These are phyloP conservation scores for Trichomycterus rosablanca DNA, from an alignment of 2,113 vertebrate species.

Conservation along the genomic window DNA sequence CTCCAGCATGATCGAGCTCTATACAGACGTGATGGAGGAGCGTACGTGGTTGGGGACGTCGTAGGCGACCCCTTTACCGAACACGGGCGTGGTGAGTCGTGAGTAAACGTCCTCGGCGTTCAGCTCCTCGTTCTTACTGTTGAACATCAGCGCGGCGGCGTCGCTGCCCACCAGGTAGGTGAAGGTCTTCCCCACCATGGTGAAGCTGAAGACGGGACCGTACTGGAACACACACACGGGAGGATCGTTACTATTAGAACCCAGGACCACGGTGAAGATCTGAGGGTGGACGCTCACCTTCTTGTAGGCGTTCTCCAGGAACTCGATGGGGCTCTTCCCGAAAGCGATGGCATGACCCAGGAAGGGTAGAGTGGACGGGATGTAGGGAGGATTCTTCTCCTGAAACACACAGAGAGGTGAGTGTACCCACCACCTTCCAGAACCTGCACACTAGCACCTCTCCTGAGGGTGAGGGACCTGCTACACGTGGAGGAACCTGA, in stretches of 20 bases:
- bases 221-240: conserved; percentile 74
- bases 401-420: conserved; percentile 24
- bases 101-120: conserved; percentile 96
- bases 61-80: conserved; percentile 93
- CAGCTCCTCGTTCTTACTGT: conserved; percentile 94
- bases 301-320: conserved; percentile 88
- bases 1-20: too few relatives aligned
- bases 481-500: too few relatives aligned
- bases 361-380: conserved; percentile 85
- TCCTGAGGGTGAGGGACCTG: too few relatives aligned
- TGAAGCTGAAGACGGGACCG: conserved; percentile 95
- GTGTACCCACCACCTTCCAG: too few relatives aligned
- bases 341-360: conserved; percentile 91
- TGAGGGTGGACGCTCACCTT: too few relatives aligned
- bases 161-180: conserved; percentile 93
- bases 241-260: not conserved
- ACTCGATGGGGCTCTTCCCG: conserved; percentile 91
- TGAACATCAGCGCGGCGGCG: conserved; percentile 89
- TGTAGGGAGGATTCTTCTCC: conserved; percentile 86
- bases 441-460: too few relatives aligned
- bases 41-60: conserved; percentile 89
- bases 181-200: conserved; percentile 95
- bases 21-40: too few relatives aligned
- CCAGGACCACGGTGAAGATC: not conserved
- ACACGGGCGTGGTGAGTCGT: conserved; percentile 88